Conservation (phyloP, 2,113 vertebrate genomes). For the Sterrhoptilus dennistouni region DNA sequence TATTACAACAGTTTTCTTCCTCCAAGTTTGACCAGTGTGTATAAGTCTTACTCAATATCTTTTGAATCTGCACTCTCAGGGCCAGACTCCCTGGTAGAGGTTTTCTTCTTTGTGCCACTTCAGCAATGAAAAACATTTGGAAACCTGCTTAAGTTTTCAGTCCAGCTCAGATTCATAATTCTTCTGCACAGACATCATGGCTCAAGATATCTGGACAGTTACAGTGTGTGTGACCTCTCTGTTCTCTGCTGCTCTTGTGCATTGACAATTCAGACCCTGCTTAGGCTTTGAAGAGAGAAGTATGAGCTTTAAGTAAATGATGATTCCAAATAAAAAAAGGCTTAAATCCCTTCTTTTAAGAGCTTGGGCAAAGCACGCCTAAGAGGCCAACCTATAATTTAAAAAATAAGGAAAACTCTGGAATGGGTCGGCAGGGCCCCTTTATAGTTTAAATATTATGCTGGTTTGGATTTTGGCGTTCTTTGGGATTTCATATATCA, state of each 20-base stretch:
- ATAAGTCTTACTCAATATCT: not conserved
- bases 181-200: not conserved
- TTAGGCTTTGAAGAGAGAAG: not conserved
- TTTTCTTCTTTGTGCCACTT: not conserved
- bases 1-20: not conserved
- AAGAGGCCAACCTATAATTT: constrained; percentile 49
- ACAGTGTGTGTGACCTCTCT: not conserved
- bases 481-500: constrained; percentile 15
- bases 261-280: not conserved
- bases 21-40: not conserved
- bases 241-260: not conserved
- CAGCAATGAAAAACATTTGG: not conserved
- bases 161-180: not conserved
- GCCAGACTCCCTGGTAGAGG: not conserved
- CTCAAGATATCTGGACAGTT: not conserved
- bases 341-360: constrained; percentile 9
- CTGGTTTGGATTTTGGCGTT: constrained; percentile 36
- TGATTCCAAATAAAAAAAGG: not conserved
- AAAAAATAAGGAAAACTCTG: constrained; percentile 41
- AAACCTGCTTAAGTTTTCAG: not conserved
- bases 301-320: not conserved
- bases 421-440: constrained; percentile 13
- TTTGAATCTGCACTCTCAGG: not conserved
- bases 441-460: constrained; percentile 50
- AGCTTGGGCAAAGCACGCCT: constrained; percentile 21